A percentile compares a stretch with the other conserved stretches of the same genome.
phyloP scores from a whole-genome alignment of 2,888 invertebrate species.

The Spisula solida region DNA sequence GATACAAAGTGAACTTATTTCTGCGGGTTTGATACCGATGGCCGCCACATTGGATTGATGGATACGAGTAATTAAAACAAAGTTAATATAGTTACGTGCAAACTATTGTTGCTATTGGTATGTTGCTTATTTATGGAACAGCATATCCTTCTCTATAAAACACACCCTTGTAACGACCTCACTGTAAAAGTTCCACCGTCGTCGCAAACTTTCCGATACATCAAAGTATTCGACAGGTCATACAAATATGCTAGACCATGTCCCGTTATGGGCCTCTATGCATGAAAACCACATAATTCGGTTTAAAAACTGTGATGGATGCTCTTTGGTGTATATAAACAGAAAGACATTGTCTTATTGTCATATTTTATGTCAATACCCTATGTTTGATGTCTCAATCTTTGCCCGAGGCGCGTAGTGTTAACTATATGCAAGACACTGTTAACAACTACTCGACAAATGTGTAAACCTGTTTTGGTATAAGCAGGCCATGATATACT shows the following conservation, averaged over 20 bases:
- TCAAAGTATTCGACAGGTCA: too few relatives aligned
- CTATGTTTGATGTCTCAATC: not conserved
- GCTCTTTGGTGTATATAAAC: constrained; percentile 4
- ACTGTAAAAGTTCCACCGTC: not conserved
- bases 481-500: too few relatives aligned
- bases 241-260: not conserved
- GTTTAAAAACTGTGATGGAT: not conserved
- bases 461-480: too few relatives aligned
- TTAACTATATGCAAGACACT: not conserved
- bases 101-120: too few relatives aligned
- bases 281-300: not conserved
- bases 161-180: not conserved
- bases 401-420: not conserved
- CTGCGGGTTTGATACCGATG: too few relatives aligned
- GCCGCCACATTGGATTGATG: too few relatives aligned
- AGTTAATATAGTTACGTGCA: too few relatives aligned
- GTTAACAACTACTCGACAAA: not conserved
- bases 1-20: too few relatives aligned
- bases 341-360: constrained; percentile 1
- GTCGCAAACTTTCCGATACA: too few relatives aligned
- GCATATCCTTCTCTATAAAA: too few relatives aligned
- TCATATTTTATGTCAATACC: constrained; percentile 19
- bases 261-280: not conserved
- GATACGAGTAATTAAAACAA: too few relatives aligned
- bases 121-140: too few relatives aligned